A percentile compares a stretch with the other conserved stretches of the same genome.
phyloP scores from a whole-genome alignment of 2,113 vertebrate genomes.

The Sinocyclocheilus maitianheensis region DNA sequence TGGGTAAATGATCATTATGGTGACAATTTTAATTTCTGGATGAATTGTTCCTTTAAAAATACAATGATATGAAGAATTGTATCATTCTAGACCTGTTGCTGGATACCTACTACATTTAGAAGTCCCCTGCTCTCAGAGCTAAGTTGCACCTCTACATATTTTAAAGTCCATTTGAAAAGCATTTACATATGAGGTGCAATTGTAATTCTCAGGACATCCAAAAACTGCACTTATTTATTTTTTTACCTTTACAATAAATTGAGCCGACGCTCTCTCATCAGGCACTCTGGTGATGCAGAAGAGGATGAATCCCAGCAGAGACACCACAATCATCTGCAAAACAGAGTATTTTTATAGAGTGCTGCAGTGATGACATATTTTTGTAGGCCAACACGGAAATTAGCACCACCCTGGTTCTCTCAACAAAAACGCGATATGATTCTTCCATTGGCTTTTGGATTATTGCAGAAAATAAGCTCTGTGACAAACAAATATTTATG shows the following conservation, averaged over 20 bases:
- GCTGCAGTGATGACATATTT: no score
- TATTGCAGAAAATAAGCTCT: no score
- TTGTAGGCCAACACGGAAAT: no score
- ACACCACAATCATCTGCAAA: slow-evolving; percentile 86
- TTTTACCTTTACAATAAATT: slow-evolving; percentile 88
- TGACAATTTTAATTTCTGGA: neutral
- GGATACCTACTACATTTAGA: neutral
- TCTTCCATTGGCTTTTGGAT: no score
- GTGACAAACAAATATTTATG: no score
- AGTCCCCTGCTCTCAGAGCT: neutral
- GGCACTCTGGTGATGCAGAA: slow-evolving; percentile 86
- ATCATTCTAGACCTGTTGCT: neutral
- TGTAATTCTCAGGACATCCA: neutral
- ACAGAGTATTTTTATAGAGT: slow-evolving; percentile 8
- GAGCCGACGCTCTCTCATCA: slow-evolving; percentile 84
- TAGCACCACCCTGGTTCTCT: no score
- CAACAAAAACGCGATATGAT: no score
- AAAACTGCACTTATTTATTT: neutral
- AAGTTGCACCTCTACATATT: neutral
- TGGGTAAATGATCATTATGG: neutral
- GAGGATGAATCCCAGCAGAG: slow-evolving; percentile 87
- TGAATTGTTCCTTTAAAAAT: neutral
- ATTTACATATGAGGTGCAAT: slow-evolving; percentile 2
- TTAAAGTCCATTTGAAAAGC: neutral
- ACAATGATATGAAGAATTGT: neutral